These are phyloP conservation scores for Cephus rjabovi DNA, from an alignment of 2,888 invertebrate genomes.

Conservation along the genomic window DNA sequence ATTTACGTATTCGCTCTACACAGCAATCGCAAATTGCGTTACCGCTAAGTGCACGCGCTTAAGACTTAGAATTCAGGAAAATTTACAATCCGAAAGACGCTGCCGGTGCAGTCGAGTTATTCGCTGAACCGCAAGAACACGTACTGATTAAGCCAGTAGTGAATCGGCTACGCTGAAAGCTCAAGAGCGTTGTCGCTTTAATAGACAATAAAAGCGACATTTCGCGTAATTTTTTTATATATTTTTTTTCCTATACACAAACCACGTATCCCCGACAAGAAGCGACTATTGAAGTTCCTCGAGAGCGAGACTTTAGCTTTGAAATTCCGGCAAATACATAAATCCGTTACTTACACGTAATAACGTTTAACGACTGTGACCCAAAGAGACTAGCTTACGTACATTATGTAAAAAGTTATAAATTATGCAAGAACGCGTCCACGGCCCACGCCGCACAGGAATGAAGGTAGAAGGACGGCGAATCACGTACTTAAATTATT, in stretches of 20 bases:
- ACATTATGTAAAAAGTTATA: not conserved
- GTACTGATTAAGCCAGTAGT: not conserved
- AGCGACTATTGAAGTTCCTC: not conserved
- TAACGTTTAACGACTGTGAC: not conserved
- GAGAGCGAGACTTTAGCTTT: not conserved
- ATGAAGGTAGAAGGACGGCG: slow-evolving; percentile 16
- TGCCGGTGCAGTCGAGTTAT: not conserved
- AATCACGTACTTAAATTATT: slow-evolving; percentile 8
- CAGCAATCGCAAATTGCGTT: not conserved
- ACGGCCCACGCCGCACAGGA: not conserved
- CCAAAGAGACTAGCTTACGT: not conserved
- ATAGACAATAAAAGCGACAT: not conserved
- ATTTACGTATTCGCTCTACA: no score
- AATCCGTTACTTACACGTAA: not conserved
- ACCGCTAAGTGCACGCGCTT: not conserved
- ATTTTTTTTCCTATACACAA: not conserved
- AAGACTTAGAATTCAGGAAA: not conserved
- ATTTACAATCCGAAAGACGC: not conserved
- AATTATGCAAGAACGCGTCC: not conserved
- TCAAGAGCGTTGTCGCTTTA: not conserved
- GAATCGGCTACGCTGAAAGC: not conserved
- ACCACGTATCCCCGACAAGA: not conserved
- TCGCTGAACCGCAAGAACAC: not conserved
- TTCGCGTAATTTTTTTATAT: not conserved
- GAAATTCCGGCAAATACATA: not conserved